phyloP scores from a whole-genome alignment of 1,140 invertebrate genomes.

The Cecropterus lyciades region DNA sequence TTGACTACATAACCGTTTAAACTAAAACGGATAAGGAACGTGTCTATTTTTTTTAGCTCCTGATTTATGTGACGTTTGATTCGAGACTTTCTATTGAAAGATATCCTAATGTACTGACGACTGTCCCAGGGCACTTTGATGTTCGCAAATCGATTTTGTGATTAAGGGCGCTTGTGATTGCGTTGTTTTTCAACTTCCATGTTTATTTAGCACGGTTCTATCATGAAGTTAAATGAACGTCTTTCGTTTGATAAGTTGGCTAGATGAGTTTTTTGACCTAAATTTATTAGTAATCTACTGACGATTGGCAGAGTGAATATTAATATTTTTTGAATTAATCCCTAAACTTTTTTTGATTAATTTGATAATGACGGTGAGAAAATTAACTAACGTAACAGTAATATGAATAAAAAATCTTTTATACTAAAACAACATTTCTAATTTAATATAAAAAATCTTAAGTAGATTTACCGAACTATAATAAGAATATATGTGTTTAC shows the following conservation, averaged over 20 bases:
- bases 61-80: conserved; percentile 29
- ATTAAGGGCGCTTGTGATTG: conserved; percentile 26
- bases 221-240: conserved; percentile 24
- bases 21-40: too few relatives aligned
- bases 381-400: too few relatives aligned
- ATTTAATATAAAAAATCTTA: too few relatives aligned
- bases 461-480: too few relatives aligned
- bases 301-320: too few relatives aligned
- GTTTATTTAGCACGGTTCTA: conserved; percentile 24
- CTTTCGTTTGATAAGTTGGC: conserved; percentile 19
- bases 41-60: background rate
- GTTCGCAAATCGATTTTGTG: conserved; percentile 34
- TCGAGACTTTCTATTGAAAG: conserved; percentile 10
- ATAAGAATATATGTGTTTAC: too few relatives aligned
- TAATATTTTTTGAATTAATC: too few relatives aligned
- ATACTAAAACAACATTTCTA: too few relatives aligned
- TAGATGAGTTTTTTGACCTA: conserved; percentile 14
- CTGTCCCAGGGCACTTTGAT: conserved; percentile 8
- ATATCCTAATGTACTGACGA: conserved; percentile 26
- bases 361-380: too few relatives aligned
- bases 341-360: too few relatives aligned
- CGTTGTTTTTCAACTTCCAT: conserved; percentile 26
- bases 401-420: too few relatives aligned
- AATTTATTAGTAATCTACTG: background rate
- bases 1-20: too few relatives aligned